Evolutionary conservation across 2,888 invertebrate species (phyloP).

Genomic region (Danaus chrysippus): DNA sequence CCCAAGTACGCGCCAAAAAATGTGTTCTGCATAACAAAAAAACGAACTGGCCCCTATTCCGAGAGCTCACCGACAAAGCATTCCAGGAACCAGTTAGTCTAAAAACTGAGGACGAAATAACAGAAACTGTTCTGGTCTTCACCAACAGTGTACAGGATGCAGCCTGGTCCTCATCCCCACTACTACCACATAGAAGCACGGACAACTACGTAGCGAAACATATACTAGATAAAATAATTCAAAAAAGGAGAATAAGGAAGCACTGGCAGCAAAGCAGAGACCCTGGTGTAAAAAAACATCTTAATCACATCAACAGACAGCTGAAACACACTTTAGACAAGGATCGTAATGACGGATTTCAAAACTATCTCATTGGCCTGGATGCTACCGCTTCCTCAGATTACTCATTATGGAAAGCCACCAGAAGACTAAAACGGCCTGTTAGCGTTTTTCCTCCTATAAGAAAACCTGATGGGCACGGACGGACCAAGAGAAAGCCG

Average conservation of each 20-base stretch:
- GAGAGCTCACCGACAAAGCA: background rate
- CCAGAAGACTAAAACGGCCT: slow-evolving; percentile 18
- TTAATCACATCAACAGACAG: slow-evolving; percentile 18
- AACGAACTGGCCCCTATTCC: slow-evolving; percentile 30
- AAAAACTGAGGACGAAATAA: slow-evolving; percentile 8
- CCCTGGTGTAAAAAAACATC: slow-evolving; percentile 21
- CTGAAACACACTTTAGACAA: slow-evolving; percentile 15
- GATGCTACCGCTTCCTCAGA: slow-evolving; percentile 12
- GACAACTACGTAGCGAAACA: background rate
- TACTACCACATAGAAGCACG: background rate
- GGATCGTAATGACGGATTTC: slow-evolving; percentile 6
- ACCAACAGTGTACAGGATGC: slow-evolving; percentile 3
- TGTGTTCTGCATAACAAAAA: slow-evolving; percentile 20
- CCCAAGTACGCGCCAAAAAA: slow-evolving; percentile 4
- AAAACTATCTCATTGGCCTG: slow-evolving; percentile 7
- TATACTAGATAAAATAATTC: slow-evolving; percentile 22
- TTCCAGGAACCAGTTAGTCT: slow-evolving; percentile 1
- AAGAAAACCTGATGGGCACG: background rate
- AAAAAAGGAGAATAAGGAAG: slow-evolving; percentile 24
- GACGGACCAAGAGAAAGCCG: slow-evolving; percentile 3
- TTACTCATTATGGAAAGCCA: slow-evolving; percentile 27
- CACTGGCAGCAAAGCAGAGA: slow-evolving; percentile 28
- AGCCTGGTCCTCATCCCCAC: slow-evolving; percentile 7
- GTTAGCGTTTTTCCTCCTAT: background rate
- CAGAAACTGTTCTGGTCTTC: background rate